A percentile compares a stretch with the other conserved stretches of the same genome.
Evolutionary conservation across 1,140 invertebrate genomes (phyloP).

Genomic region (Heliconius eleuchia): DNA sequence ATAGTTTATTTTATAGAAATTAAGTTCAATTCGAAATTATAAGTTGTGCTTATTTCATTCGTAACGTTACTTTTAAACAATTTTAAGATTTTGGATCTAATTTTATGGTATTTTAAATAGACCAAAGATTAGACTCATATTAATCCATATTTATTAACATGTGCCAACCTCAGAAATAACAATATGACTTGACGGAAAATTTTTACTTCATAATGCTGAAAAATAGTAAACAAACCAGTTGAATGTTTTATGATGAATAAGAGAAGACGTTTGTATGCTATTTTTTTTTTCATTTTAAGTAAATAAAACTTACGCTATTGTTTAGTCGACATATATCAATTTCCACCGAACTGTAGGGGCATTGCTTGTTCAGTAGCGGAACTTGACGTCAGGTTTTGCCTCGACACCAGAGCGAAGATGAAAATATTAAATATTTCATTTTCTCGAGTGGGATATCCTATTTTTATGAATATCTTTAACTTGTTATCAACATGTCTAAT

Average conservation of each 20-base stretch:
- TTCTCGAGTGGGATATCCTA: too few relatives aligned
- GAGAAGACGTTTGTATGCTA: neutral
- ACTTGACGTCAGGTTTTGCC: too few relatives aligned
- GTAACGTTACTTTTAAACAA: conserved; percentile 20
- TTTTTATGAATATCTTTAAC: too few relatives aligned
- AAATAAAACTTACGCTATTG: too few relatives aligned
- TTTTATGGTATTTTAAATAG: conserved; percentile 25
- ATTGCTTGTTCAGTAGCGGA: too few relatives aligned
- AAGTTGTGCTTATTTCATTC: conserved; percentile 27
- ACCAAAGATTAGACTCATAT: conserved; percentile 33
- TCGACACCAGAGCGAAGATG: too few relatives aligned
- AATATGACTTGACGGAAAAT: neutral
- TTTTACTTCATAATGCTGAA: neutral
- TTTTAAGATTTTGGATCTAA: conserved; percentile 20
- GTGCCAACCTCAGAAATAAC: conserved; percentile 13
- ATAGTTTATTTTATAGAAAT: conserved; percentile 60
- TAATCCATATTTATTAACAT: neutral
- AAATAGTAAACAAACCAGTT: neutral
- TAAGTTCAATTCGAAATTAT: conserved; percentile 31
- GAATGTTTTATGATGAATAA: neutral
- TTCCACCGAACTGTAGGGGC: too few relatives aligned
- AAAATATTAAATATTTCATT: too few relatives aligned
- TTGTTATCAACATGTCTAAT: too few relatives aligned
- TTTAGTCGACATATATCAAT: too few relatives aligned
- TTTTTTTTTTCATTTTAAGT: neutral